These are phyloP conservation scores for Troglohyphantes excavatus DNA, from an alignment of 2,888 invertebrate genomes.

Conservation along the genomic window DNA sequence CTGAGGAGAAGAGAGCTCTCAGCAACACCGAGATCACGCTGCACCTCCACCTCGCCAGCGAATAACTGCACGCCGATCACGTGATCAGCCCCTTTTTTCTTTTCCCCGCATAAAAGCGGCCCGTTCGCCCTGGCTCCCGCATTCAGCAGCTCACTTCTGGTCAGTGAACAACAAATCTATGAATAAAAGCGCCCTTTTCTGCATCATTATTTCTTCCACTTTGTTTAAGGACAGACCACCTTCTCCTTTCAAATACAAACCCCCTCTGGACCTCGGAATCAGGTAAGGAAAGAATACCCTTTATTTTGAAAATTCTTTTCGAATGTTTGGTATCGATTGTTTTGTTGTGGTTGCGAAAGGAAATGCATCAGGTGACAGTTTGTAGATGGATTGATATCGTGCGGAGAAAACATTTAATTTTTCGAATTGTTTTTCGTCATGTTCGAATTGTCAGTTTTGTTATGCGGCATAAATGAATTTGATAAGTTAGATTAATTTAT, in stretches of 20 bases:
- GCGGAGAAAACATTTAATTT: too few species aligned
- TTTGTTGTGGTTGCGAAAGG: neutral
- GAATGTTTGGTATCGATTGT: neutral
- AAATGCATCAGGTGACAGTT: neutral
- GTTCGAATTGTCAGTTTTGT: too few species aligned
- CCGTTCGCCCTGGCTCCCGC: constrained; percentile 21
- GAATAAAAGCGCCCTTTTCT: constrained; percentile 67
- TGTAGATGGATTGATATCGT: neutral
- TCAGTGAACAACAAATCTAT: constrained; percentile 64
- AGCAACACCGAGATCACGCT: constrained; percentile 57
- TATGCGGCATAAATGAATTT: too few species aligned
- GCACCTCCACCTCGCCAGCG: constrained; percentile 34
- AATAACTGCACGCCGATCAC: constrained; percentile 65
- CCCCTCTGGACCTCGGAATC: constrained; percentile 70
- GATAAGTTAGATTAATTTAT: too few species aligned
- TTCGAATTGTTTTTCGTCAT: too few species aligned
- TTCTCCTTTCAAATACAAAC: constrained; percentile 73
- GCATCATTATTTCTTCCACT: constrained; percentile 72
- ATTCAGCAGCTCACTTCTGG: constrained; percentile 21
- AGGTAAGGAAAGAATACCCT: constrained; percentile 42
- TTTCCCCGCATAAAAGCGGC: neutral
- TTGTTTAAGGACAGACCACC: constrained; percentile 75
- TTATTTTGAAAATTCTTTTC: neutral
- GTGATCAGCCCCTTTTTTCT: constrained; percentile 39
- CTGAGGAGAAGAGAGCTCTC: constrained; percentile 3